Conservation (phyloP, 2,888 invertebrate genomes). For the Odontocerum albicorne region DNA sequence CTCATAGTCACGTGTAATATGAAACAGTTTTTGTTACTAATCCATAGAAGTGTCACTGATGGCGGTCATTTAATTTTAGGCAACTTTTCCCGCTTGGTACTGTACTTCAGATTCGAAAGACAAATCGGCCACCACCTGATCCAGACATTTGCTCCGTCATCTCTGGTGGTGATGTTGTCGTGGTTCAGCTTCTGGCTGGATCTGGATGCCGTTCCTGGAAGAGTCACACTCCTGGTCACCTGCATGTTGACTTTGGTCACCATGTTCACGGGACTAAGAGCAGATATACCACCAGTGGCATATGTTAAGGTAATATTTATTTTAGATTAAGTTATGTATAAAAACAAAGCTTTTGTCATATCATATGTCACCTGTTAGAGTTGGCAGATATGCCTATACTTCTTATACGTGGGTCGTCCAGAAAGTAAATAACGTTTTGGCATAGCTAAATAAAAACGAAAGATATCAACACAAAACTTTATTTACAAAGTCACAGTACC, state of each 20-base stretch:
- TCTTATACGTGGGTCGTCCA: no score
- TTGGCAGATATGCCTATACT: no score
- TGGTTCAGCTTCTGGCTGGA: conserved; percentile 90
- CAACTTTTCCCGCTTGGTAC: conserved; percentile 76
- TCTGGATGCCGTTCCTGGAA: conserved; percentile 79
- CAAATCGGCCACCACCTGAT: conserved; percentile 84
- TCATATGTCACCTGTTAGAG: no score
- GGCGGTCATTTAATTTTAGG: conserved; percentile 53
- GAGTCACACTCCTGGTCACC: conserved; percentile 79
- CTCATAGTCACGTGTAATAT: no score
- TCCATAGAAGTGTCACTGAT: no score
- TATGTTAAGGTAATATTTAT: conserved; percentile 71
- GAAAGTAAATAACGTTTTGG: no score
- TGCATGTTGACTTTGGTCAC: conserved; percentile 84
- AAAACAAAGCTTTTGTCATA: no score
- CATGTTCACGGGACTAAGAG: conserved; percentile 81
- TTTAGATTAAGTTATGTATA: background rate
- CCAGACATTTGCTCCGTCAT: conserved; percentile 83
- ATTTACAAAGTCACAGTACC: no score
- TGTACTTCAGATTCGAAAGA: conserved; percentile 78
- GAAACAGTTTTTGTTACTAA: no score
- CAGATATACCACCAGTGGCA: conserved; percentile 83
- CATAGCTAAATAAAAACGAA: no score
- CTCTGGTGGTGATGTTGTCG: conserved; percentile 78
- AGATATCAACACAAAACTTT: no score